Evolutionary conservation across 2,888 invertebrate species (phyloP).

Genomic region (Sphinx pinastri): DNA sequence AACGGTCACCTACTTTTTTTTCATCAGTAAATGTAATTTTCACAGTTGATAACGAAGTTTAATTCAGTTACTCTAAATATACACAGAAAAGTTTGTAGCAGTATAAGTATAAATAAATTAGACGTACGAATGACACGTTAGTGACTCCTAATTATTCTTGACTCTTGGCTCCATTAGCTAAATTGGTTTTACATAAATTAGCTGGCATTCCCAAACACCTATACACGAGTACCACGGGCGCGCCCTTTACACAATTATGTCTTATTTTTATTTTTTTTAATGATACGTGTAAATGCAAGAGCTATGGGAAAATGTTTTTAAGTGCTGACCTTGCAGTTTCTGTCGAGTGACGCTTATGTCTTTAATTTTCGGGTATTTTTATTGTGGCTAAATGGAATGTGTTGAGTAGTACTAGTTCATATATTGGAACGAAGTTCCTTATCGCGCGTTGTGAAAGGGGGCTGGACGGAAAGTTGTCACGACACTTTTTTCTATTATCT

Average conservation of each 20-base stretch:
- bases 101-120: slow-evolving; percentile 15
- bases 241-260: not conserved
- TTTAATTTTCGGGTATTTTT: no score
- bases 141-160: slow-evolving; percentile 24
- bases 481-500: no score
- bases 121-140: slow-evolving; percentile 26
- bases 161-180: slow-evolving; percentile 35
- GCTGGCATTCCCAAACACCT: not conserved
- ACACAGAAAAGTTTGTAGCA: slow-evolving; percentile 3
- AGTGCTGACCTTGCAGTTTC: no score
- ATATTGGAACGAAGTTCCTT: no score
- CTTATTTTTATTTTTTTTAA: not conserved
- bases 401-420: no score
- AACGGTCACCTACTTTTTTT: no score
- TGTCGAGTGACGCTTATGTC: no score
- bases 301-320: no score
- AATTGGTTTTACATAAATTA: slow-evolving; percentile 33
- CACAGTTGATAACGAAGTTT: not conserved
- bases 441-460: no score
- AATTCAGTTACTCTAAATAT: not conserved
- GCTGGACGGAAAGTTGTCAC: no score
- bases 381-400: no score
- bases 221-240: not conserved
- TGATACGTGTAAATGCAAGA: not conserved
- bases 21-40: not conserved